Conservation (phyloP, 30 jellyfish, hydroid and myxozoan genomes). For the Aurelia aurita region DNA sequence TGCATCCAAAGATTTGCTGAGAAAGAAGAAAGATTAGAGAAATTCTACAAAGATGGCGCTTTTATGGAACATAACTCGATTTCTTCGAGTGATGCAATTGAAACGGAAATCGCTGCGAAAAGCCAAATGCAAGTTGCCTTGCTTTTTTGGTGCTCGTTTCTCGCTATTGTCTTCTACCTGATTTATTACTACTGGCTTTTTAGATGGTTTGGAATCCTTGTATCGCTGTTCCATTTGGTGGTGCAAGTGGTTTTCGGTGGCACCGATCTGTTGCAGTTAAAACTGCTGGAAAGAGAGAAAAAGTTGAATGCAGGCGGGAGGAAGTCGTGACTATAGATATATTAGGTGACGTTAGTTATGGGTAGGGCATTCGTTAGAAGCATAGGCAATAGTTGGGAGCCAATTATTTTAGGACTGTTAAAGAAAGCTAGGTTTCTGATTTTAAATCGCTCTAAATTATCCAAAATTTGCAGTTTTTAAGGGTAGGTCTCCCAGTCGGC, state of each 20-base stretch:
- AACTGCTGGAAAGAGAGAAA: conserved; percentile 40
- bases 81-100: conserved; percentile 9
- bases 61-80: conserved; percentile 56
- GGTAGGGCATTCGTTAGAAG: too few species aligned
- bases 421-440: too few species aligned
- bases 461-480: too few species aligned
- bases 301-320: background rate
- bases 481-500: too few species aligned
- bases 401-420: too few species aligned
- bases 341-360: too few species aligned
- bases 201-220: conserved; percentile 26
- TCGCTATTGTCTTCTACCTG: conserved; percentile 15
- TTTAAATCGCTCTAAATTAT: too few species aligned
- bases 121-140: conserved; percentile 32
- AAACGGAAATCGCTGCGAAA: conserved; percentile 34
- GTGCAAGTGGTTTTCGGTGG: conserved; percentile 64
- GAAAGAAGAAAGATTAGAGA: conserved; percentile 83
- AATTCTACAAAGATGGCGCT: conserved; percentile 80
- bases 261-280: conserved; percentile 51
- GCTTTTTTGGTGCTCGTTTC: conserved; percentile 62
- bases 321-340: too few species aligned
- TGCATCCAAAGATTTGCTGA: conserved; percentile 89
- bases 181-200: conserved; percentile 29
- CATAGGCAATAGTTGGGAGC: too few species aligned
- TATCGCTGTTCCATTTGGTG: conserved; percentile 25